Conservation (phyloP, 2,888 invertebrate species). For the Nemotelus nigrinus region DNA sequence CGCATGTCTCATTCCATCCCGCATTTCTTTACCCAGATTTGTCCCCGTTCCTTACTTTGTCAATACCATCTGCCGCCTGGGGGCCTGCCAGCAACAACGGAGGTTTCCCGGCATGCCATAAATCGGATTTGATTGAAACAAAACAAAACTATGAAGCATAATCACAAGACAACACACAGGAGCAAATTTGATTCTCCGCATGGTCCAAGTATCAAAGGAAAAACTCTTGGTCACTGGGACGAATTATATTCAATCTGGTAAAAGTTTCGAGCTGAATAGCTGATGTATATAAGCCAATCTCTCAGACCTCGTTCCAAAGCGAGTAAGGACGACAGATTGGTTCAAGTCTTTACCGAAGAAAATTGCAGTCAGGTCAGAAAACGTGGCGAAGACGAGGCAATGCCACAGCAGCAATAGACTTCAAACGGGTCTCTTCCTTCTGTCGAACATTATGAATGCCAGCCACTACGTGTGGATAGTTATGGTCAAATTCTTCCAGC, state of each 20-base stretch:
- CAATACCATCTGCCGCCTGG: neutral
- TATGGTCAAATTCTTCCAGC: conserved; percentile 31
- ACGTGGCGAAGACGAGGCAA: neutral
- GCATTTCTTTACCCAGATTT: neutral
- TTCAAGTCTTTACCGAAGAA: too few species aligned
- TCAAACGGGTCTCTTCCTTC: neutral
- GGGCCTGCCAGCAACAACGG: neutral
- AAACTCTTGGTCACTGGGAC: conserved; percentile 45
- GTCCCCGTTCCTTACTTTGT: neutral
- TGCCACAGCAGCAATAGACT: neutral
- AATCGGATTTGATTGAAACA: conserved; percentile 39
- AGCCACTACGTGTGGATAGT: conserved; percentile 14
- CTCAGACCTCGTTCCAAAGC: neutral
- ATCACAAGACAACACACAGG: conserved; percentile 40
- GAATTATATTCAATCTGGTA: conserved; percentile 42
- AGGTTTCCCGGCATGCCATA: conserved; percentile 3
- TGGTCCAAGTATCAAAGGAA: conserved; percentile 46
- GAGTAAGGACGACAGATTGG: too few species aligned
- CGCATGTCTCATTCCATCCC: neutral
- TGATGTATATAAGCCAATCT: conserved; percentile 16
- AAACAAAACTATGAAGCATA: conserved; percentile 36
- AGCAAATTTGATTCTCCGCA: conserved; percentile 46
- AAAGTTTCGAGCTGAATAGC: conserved; percentile 37
- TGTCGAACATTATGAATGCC: neutral
- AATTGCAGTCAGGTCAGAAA: neutral